Percentiles rank a stretch among this genome's conserved stretches.
Conservation (phyloP, 2,797 vertebrate species). For the Florisuga fusca region DNA sequence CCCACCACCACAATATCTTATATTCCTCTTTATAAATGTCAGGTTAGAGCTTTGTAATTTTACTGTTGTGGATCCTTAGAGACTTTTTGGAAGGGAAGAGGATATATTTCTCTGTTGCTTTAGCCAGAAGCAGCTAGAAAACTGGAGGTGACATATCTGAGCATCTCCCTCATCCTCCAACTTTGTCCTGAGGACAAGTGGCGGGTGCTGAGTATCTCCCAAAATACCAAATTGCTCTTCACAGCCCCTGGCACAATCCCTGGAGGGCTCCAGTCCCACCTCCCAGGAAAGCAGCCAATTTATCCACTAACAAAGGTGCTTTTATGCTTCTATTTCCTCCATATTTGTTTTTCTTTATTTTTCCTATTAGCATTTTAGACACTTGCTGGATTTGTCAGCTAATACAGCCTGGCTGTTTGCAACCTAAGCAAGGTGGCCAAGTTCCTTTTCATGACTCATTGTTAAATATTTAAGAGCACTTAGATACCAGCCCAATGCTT, state of each 20-base stretch:
- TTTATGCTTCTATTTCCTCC: neutral
- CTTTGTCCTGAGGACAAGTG: neutral
- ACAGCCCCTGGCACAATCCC: accelerated
- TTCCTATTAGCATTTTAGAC: neutral
- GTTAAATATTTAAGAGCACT: neutral
- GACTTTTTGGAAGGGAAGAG: neutral
- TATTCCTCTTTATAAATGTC: neutral
- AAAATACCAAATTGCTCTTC: neutral
- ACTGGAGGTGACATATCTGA: neutral
- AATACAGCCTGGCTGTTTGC: neutral
- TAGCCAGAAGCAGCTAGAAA: neutral
- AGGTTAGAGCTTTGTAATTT: constrained; percentile 22
- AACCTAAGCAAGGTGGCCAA: neutral
- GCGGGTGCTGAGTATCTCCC: neutral
- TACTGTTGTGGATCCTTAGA: constrained; percentile 17
- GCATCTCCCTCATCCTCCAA: neutral
- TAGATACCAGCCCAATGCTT: accelerated
- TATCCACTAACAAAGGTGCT: neutral
- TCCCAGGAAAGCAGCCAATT: accelerated
- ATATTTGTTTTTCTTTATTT: neutral
- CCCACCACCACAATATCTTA: neutral
- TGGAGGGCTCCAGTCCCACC: neutral
- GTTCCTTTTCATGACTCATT: neutral
- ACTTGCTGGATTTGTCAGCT: neutral
- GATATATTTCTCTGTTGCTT: neutral